Evolutionary conservation across 2,888 invertebrate species (phyloP), one percentile per base, ranked within the genome.

Genomic region (Steinernema scapterisci): DNA sequence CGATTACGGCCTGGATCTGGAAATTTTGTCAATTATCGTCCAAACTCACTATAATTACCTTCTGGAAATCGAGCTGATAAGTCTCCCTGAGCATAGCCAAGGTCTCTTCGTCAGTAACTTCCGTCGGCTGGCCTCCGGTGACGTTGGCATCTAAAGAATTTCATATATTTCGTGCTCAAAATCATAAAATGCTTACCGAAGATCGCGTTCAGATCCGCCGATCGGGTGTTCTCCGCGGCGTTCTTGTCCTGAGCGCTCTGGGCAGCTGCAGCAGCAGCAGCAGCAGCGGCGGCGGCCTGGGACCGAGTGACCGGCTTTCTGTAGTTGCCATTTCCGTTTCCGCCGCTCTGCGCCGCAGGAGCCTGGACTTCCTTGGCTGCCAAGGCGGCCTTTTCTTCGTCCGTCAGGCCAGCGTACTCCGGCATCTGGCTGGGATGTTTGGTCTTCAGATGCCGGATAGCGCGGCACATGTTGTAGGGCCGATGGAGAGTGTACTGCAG

Each of bases 381-480:
- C 1, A 63, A 16, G 7, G 38, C 63, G 13, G 21, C 25, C 63
- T 63, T 63, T n/a, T 63, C 63, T 19, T 63, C 63, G 2, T 63
- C 63, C 1, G 25, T 63, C 7, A 31, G 38, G 11, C 63, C 63
- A 1, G 63, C 63, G 73, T 83, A 83, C 75, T 87, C 87, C 16
- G 87, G 87, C 87, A 87, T 87, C 75, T 83, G 80, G 73, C 83
- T 82, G 38, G 84, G 82, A 63, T 84, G 83, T 70, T 84, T 84
- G 6, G 75, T 71, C 75, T 87, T 84, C 23, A 87, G 76, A 76
- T 87, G 87, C 1, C 87, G 79, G 52, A 87, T 84, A 16, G 85
- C 87, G 43, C 87, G 75, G 74, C 86, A 86, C 75, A 87, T 85
- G 72, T 86, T 87, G 79, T 80, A 87, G 1, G 86, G 85, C 54